Base-by-base conservation (phyloP, 2,113 vertebrate species). In the Gopherus flavomarginatus region DNA sequence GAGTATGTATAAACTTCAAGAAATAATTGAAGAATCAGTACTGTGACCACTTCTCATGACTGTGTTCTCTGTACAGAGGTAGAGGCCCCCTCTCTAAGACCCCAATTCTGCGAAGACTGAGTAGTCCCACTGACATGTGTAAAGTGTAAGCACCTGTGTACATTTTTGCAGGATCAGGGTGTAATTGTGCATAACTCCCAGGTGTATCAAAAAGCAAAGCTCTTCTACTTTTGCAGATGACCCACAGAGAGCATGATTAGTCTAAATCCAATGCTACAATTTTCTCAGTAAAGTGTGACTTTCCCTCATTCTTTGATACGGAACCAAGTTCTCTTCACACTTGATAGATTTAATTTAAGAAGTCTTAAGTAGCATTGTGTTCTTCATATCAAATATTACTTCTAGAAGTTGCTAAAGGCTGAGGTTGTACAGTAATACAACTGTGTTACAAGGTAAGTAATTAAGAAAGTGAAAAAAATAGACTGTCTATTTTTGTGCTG, bases 281-380 rank as follows among this genome's bases (percentile, higher is more conserved):
- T 50, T 49, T 94, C 92, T 90, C 38, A 17, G 69, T 22, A 47
- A 47, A 87, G 3, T 12, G 47, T 47, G n/a, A 85, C 75, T 94
- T 94, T 89, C 44, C 9, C 3, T 90, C 38, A 53, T 88, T 86
- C 89, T 93, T 75, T 47, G 85, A 22, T 59, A 57, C 8, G 0
- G 11, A 81, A 88, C 77, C 86, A 97, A 96, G 65, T 75, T 44
- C 38, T 35, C 44, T 91, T 90, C 50, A 21, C 13, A 90, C 95
- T 94, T 89, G 95, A 93, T 96, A 96, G 86, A 81, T 69, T 65
- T 54, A 91, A 85, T 24, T 92, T 94, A 95, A 96, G 81, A 75
- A 80, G 56, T 91, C 88, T 95, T 83, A 94, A 95, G 88, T 80
- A 81, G 16, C 38, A 91, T 69, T 91, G 26, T 27, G 44, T 29